Evolutionary conservation across 2,888 invertebrate species (phyloP).

Genomic region (Spilosoma lubricipeda): DNA sequence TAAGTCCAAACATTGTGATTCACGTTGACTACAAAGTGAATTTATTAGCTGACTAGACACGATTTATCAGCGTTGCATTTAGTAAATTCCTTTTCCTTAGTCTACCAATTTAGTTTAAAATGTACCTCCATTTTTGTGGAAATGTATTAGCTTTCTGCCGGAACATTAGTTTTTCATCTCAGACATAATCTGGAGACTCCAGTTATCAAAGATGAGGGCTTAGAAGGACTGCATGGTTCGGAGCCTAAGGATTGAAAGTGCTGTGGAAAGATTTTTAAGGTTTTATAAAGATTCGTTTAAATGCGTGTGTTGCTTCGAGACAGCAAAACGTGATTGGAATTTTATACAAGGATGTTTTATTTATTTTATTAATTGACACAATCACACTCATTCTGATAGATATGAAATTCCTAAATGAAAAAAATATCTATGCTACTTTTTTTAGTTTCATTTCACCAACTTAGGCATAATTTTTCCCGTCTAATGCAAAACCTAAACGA

Average conservation of each 20-base stretch:
- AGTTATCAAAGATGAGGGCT: conserved; percentile 9
- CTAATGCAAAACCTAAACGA: too few relatives aligned
- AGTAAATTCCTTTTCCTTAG: background rate
- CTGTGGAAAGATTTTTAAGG: background rate
- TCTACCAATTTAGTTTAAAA: background rate
- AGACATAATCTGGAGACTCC: conserved; percentile 9
- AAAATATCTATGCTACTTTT: too few relatives aligned
- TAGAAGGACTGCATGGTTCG: conserved; percentile 16
- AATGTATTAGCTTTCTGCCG: background rate
- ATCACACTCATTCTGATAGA: too few relatives aligned
- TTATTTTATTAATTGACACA: too few relatives aligned
- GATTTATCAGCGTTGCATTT: conserved; percentile 5
- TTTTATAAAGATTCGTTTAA: background rate
- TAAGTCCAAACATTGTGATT: background rate
- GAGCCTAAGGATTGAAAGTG: conserved; percentile 19
- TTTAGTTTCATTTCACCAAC: too few relatives aligned
- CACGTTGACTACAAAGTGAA: background rate
- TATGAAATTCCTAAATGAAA: too few relatives aligned
- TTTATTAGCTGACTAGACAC: conserved; percentile 4
- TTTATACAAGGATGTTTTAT: background rate
- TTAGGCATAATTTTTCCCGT: too few relatives aligned
- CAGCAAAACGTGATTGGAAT: background rate
- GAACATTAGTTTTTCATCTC: conserved; percentile 8
- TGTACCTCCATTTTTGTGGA: background rate
- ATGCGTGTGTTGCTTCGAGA: background rate